Conservation (phyloP, 2,797 vertebrate species). For the Chaunax sp. region DNA sequence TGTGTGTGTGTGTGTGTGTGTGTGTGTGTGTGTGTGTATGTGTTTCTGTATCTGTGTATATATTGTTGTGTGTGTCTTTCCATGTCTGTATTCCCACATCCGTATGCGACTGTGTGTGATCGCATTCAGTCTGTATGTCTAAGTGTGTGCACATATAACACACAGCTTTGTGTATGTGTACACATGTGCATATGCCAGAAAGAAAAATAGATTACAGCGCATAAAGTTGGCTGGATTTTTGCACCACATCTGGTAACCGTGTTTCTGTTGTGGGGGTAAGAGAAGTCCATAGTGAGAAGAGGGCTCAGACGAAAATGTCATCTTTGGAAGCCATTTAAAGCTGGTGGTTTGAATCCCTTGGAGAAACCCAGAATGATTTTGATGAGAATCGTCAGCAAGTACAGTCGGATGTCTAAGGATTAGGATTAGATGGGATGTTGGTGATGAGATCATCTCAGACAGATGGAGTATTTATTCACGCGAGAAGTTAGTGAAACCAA, state of each 20-base stretch:
- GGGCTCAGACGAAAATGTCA: conserved; percentile 52
- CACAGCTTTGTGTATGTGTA: conserved; percentile 35
- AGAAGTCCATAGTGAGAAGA: conserved; percentile 23
- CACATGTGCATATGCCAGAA: conserved; percentile 41
- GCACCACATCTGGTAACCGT: conserved; percentile 18
- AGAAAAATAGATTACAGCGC: conserved; percentile 43
- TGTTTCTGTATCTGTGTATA: conserved; percentile 10
- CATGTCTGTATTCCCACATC: conserved; percentile 2
- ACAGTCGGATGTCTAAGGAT: conserved; percentile 59
- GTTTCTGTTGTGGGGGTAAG: conserved; percentile 5
- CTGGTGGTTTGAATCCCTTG: conserved; percentile 39
- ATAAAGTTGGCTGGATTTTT: conserved; percentile 21
- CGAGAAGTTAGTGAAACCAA: conserved; percentile 60
- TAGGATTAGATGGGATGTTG: conserved; percentile 66
- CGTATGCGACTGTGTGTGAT: conserved; percentile 31
- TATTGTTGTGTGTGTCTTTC: not conserved
- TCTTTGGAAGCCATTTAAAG: conserved; percentile 44
- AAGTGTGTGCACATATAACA: conserved; percentile 16
- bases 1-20: conserved; percentile 11
- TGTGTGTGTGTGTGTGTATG: conserved; percentile 6
- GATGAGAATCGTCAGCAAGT: conserved; percentile 44
- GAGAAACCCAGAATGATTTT: conserved; percentile 37
- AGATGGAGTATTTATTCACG: conserved; percentile 74
- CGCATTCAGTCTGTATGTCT: conserved; percentile 35
- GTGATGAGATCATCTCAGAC: conserved; percentile 74